A percentile compares a stretch with the other conserved stretches of the same genome.
Evolutionary conservation across 2,888 invertebrate species (phyloP).

Genomic region (Hoplodrina ambigua): DNA sequence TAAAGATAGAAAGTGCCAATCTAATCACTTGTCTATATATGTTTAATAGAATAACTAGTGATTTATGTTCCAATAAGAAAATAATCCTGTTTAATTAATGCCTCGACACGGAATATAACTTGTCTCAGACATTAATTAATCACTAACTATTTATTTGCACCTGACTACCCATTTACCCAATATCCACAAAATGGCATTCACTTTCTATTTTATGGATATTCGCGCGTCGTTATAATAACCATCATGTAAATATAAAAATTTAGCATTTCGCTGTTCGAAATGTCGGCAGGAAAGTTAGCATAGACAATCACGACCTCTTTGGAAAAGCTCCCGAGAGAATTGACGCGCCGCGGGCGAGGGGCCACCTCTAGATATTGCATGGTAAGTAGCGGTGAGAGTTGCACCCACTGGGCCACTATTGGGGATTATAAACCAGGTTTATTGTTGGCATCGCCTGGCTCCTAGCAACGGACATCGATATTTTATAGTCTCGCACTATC

Average conservation of each 20-base stretch:
- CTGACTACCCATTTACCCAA: constrained; percentile 37
- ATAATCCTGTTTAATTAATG: constrained; percentile 31
- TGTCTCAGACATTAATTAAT: constrained; percentile 41
- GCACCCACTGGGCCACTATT: constrained; percentile 64
- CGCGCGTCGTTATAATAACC: constrained; percentile 22
- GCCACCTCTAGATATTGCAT: constrained; percentile 54
- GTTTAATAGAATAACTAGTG: neutral
- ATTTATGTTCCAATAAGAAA: constrained; percentile 12
- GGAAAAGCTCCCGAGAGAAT: constrained; percentile 61
- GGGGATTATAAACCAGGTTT: constrained; percentile 83
- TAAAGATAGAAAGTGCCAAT: neutral
- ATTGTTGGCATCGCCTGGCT: constrained; percentile 71
- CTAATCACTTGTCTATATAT: neutral
- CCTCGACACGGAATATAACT: constrained; percentile 20
- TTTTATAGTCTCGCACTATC: constrained; percentile 68
- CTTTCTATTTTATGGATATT: constrained; percentile 60
- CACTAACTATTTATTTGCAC: constrained; percentile 22
- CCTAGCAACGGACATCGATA: constrained; percentile 80
- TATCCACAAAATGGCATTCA: constrained; percentile 35
- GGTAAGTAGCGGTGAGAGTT: constrained; percentile 69
- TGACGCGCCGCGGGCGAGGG: constrained; percentile 35
- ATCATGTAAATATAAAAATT: constrained; percentile 40
- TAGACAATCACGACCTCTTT: constrained; percentile 45
- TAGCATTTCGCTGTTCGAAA: constrained; percentile 41
- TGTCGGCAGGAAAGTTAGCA: constrained; percentile 56